phyloP scores from a whole-genome alignment of 2,888 invertebrate genomes.

The Cacoxenus indagator region DNA sequence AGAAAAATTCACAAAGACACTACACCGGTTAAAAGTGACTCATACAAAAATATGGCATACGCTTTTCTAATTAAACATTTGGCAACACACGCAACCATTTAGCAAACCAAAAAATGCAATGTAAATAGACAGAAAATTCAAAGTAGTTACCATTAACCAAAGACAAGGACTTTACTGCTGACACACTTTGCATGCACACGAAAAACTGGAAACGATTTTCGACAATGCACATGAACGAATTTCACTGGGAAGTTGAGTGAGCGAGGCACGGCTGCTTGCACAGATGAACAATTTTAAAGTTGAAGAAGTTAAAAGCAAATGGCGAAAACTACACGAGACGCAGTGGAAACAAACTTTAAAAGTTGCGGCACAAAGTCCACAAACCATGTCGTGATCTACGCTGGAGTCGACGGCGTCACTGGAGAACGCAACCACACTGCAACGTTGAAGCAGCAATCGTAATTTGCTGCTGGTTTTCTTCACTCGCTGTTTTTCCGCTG shows the following conservation, averaged over 20 bases:
- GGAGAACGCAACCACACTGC: not conserved
- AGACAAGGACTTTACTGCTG: slow-evolving; percentile 24
- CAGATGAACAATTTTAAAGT: not conserved
- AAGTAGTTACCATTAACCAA: too few relatives aligned
- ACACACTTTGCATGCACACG: slow-evolving; percentile 50
- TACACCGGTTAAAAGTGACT: not conserved
- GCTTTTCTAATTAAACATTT: not conserved
- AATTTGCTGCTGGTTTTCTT: slow-evolving; percentile 17
- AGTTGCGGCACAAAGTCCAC: not conserved
- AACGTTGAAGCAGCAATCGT: not conserved
- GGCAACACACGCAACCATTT: not conserved
- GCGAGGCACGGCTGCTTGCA: not conserved
- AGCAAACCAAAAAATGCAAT: not conserved
- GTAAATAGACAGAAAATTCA: not conserved
- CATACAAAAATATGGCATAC: not conserved
- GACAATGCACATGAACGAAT: not conserved
- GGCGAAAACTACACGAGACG: not conserved
- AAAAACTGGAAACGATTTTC: slow-evolving; percentile 55
- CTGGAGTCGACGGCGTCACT: not conserved
- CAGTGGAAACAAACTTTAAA: not conserved
- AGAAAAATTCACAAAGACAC: too few relatives aligned
- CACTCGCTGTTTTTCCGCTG: not conserved
- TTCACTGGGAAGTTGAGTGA: not conserved
- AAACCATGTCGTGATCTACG: not conserved
- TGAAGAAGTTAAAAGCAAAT: not conserved